Evolutionary conservation across 2,888 invertebrate genomes (phyloP), one percentile per base, ranked within the genome.

Genomic region (Nemoura dubitans): DNA sequence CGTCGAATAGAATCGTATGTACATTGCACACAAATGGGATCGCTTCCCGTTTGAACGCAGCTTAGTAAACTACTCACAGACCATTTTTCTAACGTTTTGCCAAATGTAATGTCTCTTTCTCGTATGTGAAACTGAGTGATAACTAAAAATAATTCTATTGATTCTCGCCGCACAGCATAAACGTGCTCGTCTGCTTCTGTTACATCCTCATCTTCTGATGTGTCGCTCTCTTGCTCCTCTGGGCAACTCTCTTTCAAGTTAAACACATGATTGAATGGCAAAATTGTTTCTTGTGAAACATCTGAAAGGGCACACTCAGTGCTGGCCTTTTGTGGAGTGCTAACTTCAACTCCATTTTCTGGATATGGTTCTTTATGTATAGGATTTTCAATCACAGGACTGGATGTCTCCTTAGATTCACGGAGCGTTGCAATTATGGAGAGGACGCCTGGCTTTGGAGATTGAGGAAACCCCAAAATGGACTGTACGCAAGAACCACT

Each of bases 1-100:
- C 92, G 92, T 88, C 93, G 92, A 25, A 94, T 90, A 0, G 95
- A 95, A 90, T 95, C 94, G 90, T 95, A 95, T 88, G 92, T 93
- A 59, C 94, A 92, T 83, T 93, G 93, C 59, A 95, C 90, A 10
- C 93, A 93, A 42, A 93, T 91, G 1, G 92, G 90, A 88, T 91
- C 83, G 29, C 76, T 85, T n/a, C 83, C 91, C 1, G 91, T 90
- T 14, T 91, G 90, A 88, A 93, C 92, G 90, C 93, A 94, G 27
- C 92, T 92, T 88, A 92, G 91, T 85, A 94, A 90, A 2, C 92
- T 92, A 88, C 92, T 92, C 0, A 94, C 89, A 84, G 92, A 92
- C 94, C 94, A 94, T 88, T 91, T 92, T 0, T 91, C 90, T 88
- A 90, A 90, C 0, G 92, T 92, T 86, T 91, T 92, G 28, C 86